A percentile compares a stretch with the other conserved stretches of the same genome.
Conservation (phyloP, 2,113 vertebrate genomes). For the Chunga burmeisteri region DNA sequence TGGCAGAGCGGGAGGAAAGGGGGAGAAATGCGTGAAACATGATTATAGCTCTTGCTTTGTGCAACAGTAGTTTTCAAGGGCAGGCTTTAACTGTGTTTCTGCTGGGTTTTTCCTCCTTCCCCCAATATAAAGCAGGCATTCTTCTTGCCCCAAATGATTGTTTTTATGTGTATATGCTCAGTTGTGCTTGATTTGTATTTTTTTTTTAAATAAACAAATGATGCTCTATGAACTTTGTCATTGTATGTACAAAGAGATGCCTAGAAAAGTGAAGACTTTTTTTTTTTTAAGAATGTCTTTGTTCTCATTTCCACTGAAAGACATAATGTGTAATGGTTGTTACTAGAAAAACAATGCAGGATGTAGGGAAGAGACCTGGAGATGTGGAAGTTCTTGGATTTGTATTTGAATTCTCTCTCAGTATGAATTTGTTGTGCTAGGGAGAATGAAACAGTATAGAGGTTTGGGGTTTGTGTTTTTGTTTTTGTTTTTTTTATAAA, state of each 20-base stretch:
- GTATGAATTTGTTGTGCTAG: neutral
- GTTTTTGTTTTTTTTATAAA: neutral
- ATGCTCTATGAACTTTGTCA: neutral
- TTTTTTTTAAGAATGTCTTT: neutral
- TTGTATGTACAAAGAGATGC: neutral
- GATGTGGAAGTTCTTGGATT: neutral
- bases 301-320: neutral
- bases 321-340: neutral
- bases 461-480: no score
- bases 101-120: neutral
- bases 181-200: neutral
- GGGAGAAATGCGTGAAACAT: neutral
- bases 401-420: neutral
- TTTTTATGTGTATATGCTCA: neutral
- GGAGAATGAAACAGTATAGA: neutral
- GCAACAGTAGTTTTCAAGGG: neutral
- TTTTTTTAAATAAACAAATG: neutral
- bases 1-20: neutral
- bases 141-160: neutral
- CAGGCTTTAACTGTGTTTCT: neutral
- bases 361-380: neutral
- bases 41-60: conserved; percentile 22
- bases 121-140: neutral
- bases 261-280: neutral
- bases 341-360: neutral